Evolutionary conservation across 2,797 vertebrate genomes (phyloP), one percentile per base, ranked within the genome.

Genomic region (Scolopax bukidnonensis): DNA sequence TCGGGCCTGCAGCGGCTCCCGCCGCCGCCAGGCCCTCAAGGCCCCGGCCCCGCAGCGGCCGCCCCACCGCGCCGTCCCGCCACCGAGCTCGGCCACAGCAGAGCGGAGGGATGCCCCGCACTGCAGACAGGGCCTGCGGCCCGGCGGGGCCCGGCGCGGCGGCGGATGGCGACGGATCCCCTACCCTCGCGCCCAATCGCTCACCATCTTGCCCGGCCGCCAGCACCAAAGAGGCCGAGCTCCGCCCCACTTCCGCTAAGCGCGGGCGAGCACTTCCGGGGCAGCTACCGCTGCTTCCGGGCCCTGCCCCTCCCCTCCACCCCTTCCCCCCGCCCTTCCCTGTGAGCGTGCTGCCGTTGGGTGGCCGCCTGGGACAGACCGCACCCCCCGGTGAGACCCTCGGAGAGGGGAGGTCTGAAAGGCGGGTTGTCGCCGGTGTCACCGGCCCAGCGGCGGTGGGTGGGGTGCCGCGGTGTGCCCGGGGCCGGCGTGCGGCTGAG

Each of bases 171-270:
- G 1, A 9, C 16, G 43, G 98, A 99, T 99, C 88, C 89, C 10
- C 23, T 10, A 9, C 16, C 63, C 33, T 60, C 60, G 1, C 16
- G 5, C 1, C 27, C 3, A 8, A 1, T 2, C 11, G 47, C 98
- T 97, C 96, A 99, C 98, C 99, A 99, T 99, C 97, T 98, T 98
- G 53, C 93, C 95, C 95, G 77, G 97, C 87, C 97, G 96, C 97
- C 89, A 95, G 96, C 89, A 97, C 97, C 97, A 97, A 98, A 99
- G 98, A 99, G 98, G 41, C 93, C 97, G 96, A 97, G 97, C 13
- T 33, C 79, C 61, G 33, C 75, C 32, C 32, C 97, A 78, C 97
- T 95, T 67, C 86, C 97, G 90, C 94, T 90, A 98, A 97, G 97
- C 96, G 45, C 61, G 47, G 38, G 61, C 41, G 93, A 87, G 63